phyloP scores from a whole-genome alignment of 1,140 invertebrate genomes.

The Hyles vespertilio region DNA sequence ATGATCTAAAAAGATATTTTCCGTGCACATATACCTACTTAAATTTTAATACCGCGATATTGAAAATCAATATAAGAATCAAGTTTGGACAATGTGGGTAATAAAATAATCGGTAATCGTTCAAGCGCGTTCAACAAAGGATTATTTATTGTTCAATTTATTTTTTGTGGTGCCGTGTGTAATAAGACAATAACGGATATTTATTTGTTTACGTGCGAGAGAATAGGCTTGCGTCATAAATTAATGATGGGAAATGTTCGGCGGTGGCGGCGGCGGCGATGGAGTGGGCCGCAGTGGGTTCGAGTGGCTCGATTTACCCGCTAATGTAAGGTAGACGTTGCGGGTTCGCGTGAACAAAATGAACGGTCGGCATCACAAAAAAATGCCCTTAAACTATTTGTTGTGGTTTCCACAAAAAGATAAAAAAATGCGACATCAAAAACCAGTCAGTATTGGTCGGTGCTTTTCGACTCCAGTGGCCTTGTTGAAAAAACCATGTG shows the following conservation, averaged over 20 bases:
- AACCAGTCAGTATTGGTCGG: constrained; percentile 72
- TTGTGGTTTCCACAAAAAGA: constrained; percentile 62
- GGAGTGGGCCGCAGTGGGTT: neutral
- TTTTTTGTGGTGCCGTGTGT: neutral
- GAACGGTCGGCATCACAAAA: constrained; percentile 51
- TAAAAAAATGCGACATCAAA: constrained; percentile 63
- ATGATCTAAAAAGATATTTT: constrained; percentile 23
- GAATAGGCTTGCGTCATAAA: too few species aligned
- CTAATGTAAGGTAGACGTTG: constrained; percentile 12
- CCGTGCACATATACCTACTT: constrained; percentile 12
- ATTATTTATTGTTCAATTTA: neutral
- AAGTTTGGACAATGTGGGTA: constrained; percentile 13
- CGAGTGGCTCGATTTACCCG: constrained; percentile 4
- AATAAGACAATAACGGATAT: neutral
- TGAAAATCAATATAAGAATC: constrained; percentile 15
- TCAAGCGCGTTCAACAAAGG: constrained; percentile 5
- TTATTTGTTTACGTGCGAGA: too few species aligned
- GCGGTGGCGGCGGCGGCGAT: too few species aligned
- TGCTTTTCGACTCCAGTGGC: constrained; percentile 65
- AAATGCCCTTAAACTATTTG: constrained; percentile 67
- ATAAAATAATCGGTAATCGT: constrained; percentile 16
- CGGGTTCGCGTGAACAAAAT: constrained; percentile 44
- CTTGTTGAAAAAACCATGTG: constrained; percentile 72
- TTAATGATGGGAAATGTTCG: too few species aligned
- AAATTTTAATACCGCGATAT: constrained; percentile 20